phyloP scores from a whole-genome alignment of 2,888 invertebrate species.

The Ptycholaimellus sp. region DNA sequence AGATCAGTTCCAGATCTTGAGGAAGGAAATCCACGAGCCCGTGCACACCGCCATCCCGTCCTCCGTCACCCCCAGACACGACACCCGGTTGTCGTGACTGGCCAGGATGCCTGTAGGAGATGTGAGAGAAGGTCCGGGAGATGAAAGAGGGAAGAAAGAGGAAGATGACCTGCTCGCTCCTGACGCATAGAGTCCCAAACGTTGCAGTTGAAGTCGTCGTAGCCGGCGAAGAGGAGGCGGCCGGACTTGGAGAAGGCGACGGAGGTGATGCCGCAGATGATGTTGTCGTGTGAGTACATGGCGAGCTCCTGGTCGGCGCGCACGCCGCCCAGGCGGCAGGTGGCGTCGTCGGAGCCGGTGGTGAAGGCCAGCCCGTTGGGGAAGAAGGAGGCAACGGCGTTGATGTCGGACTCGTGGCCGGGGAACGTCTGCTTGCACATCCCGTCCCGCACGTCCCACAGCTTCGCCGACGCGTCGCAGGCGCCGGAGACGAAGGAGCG shows the following conservation, averaged over 20 bases:
- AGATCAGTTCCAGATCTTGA: constrained; percentile 85
- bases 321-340: constrained; percentile 93
- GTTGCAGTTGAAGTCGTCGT: constrained; percentile 99
- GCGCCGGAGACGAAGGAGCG: constrained; percentile 94
- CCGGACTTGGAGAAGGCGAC: constrained; percentile 97
- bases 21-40: constrained; percentile 98
- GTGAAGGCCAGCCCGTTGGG: constrained; percentile 92
- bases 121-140: too few species aligned
- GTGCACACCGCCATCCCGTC: constrained; percentile 99
- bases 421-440: constrained; percentile 97
- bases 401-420: constrained; percentile 95
- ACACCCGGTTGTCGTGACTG: constrained; percentile 95
- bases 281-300: background rate
- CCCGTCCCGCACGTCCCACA: constrained; percentile 95
- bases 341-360: constrained; percentile 94
- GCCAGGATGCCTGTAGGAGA: constrained; percentile 55
- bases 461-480: constrained; percentile 92
- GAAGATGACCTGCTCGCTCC: constrained; percentile 64
- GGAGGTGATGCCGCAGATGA: constrained; percentile 50
- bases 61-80: constrained; percentile 91
- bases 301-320: constrained; percentile 67
- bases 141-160: constrained; percentile 1
- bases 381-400: constrained; percentile 77
- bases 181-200: constrained; percentile 99
- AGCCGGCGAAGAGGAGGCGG: constrained; percentile 52